phyloP scores from a whole-genome alignment of 2,113 vertebrate species.

The Alces alces region DNA sequence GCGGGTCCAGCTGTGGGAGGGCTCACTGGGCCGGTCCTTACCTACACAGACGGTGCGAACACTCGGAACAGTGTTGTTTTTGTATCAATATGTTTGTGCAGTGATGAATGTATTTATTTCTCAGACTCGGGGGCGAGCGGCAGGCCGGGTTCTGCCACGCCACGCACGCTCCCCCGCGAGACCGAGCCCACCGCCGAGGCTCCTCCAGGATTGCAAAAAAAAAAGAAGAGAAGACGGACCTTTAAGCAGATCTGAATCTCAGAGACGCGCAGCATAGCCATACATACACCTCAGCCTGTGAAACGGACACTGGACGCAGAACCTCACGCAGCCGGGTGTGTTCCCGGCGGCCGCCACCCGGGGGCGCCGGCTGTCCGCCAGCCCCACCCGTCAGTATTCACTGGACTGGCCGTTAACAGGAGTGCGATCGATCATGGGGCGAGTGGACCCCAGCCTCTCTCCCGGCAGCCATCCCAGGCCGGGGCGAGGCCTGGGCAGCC shows the following conservation, averaged over 20 bases:
- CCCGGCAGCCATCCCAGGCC: background rate
- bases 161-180: background rate
- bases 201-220: constrained; percentile 83
- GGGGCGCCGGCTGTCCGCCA: background rate
- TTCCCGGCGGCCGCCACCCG: background rate
- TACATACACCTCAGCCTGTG: constrained; percentile 95
- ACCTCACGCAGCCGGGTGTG: constrained; percentile 72
- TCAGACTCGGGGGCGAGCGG: constrained; percentile 83
- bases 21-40: constrained; percentile 83
- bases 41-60: constrained; percentile 94
- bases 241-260: constrained; percentile 84
- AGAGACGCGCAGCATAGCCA: constrained; percentile 92
- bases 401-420: constrained; percentile 51
- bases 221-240: constrained; percentile 76
- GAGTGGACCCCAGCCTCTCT: background rate
- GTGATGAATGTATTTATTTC: constrained; percentile 99
- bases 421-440: constrained; percentile 52
- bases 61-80: constrained; percentile 97
- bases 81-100: constrained; percentile 97
- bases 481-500: constrained; percentile 45
- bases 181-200: constrained; percentile 71
- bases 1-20: background rate
- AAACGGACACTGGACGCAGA: constrained; percentile 80
- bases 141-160: background rate
- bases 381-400: constrained; percentile 31